Evolutionary conservation across 2,113 vertebrate genomes (phyloP).

Genomic region (Stegostoma tigrinum): DNA sequence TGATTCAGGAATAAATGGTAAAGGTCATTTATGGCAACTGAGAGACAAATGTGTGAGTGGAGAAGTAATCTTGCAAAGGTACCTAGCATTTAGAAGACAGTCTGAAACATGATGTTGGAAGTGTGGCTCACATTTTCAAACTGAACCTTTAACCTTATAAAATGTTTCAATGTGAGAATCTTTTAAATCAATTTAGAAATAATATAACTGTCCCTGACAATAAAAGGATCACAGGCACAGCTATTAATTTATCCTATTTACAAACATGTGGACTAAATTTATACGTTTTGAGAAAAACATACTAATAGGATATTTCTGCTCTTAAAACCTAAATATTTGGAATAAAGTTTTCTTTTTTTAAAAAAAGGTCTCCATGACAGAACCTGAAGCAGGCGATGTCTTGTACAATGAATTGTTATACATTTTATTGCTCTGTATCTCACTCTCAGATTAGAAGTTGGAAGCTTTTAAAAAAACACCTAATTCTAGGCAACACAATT

Average conservation of each 20-base stretch:
- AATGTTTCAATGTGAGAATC: background rate
- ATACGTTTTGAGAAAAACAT: no score
- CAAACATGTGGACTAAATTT: no score
- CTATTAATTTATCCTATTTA: background rate
- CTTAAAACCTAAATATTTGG: no score
- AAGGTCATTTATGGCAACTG: constrained; percentile 4
- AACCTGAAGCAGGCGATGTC: no score
- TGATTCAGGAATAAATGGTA: background rate
- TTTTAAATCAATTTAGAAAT: constrained; percentile 8
- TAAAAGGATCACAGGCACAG: background rate
- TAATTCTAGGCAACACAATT: no score
- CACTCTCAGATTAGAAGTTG: no score
- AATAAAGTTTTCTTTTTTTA: no score
- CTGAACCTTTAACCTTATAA: background rate
- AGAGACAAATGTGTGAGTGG: background rate
- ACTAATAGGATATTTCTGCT: no score
- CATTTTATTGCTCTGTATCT: no score
- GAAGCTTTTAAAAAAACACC: no score
- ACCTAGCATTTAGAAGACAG: background rate
- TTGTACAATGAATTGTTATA: no score
- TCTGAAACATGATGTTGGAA: background rate
- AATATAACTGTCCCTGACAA: background rate
- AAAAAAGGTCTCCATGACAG: no score
- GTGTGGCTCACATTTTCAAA: background rate
- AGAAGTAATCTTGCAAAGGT: background rate